Conservation (phyloP, 37 sponge, comb jelly and placozoan genomes). For the Mnemiopsis leidyi region DNA sequence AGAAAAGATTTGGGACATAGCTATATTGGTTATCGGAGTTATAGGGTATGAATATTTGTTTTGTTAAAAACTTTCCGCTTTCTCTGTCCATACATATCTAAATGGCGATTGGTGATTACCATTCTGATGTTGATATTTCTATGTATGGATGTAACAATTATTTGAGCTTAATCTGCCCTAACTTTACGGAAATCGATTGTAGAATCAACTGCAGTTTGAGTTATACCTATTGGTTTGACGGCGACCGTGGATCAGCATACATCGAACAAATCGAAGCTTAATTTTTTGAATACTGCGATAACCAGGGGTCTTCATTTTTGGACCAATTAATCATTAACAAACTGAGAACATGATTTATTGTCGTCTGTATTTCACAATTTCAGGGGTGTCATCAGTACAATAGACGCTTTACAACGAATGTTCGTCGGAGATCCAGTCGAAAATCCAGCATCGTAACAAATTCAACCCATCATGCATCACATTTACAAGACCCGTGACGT, state of each 20-base stretch:
- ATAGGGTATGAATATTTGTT: not conserved
- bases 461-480: not conserved
- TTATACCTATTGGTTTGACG: too few species aligned
- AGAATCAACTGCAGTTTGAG: too few species aligned
- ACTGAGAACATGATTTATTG: too few species aligned
- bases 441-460: too few species aligned
- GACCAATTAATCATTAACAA: too few species aligned
- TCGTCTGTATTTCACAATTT: not conserved
- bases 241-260: too few species aligned
- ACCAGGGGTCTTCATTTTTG: too few species aligned
- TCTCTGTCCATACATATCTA: not conserved
- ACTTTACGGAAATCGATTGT: not conserved
- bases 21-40: not conserved
- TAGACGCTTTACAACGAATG: slow-evolving; percentile 18
- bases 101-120: too few species aligned
- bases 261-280: too few species aligned
- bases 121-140: too few species aligned
- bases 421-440: not conserved
- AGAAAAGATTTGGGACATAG: slow-evolving; percentile 15
- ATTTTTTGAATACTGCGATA: too few species aligned
- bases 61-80: not conserved
- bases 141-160: too few species aligned
- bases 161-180: not conserved
- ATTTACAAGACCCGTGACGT: not conserved
- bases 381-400: slow-evolving; percentile 3